Percentiles rank a stretch among this genome's conserved stretches.
Evolutionary conservation across 2,888 invertebrate species (phyloP).

Genomic region (Corythucha ciliata): DNA sequence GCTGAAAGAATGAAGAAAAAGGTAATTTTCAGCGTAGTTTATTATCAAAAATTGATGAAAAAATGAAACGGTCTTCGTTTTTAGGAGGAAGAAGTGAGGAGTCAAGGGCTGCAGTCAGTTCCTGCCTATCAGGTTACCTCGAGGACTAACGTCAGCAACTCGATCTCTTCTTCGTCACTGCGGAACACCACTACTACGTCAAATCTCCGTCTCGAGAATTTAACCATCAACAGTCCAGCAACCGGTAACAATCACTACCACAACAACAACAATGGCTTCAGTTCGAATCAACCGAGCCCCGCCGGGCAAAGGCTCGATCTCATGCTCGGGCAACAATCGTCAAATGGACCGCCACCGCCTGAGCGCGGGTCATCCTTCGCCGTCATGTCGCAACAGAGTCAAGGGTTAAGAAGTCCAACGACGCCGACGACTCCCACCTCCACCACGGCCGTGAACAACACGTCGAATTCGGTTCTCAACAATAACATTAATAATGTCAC

Average conservation of each 20-base stretch:
- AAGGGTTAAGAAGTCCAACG: conserved; percentile 26
- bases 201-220: conserved; percentile 32
- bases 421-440: conserved; percentile 21
- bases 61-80: conserved; percentile 3
- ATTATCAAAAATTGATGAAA: not conserved
- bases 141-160: conserved; percentile 19
- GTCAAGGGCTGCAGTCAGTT: conserved; percentile 22
- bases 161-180: conserved; percentile 17
- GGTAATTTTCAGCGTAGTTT: conserved; percentile 28
- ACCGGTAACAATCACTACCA: conserved; percentile 30
- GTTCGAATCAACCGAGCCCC: conserved; percentile 31
- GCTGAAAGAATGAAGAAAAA: conserved; percentile 43
- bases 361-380: conserved; percentile 82
- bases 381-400: conserved; percentile 46
- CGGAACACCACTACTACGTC: conserved; percentile 23
- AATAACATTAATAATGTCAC: conserved; percentile 16
- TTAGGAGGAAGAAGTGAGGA: conserved; percentile 32
- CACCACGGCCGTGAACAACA: conserved; percentile 24
- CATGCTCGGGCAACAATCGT: conserved; percentile 29
- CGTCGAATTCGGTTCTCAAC: conserved; percentile 23
- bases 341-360: conserved; percentile 59
- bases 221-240: conserved; percentile 30
- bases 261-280: conserved; percentile 32
- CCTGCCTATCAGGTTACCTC: conserved; percentile 23
- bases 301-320: conserved; percentile 33